Evolutionary conservation across 2,888 invertebrate species (phyloP).

Genomic region (Isotomurus palustris): DNA sequence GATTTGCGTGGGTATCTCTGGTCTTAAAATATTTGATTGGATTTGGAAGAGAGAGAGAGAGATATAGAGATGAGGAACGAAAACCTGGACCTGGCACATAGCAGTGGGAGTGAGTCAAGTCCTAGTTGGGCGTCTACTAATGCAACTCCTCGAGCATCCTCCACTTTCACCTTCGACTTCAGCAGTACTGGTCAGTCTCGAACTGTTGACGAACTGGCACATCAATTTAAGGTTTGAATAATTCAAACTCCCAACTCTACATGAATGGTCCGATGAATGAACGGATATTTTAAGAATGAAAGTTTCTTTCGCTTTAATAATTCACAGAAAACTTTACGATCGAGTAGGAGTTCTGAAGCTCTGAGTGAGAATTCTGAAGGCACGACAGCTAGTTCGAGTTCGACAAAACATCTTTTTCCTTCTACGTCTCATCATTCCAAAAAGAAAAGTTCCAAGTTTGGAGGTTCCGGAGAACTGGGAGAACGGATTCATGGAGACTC

Average conservation of each 20-base stretch:
- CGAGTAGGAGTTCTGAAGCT: conserved; percentile 35
- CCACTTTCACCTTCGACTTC: conserved; percentile 41
- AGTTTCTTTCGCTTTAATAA: too few relatives aligned
- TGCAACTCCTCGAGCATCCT: conserved; percentile 34
- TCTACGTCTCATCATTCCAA: too few relatives aligned
- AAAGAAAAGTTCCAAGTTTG: conserved; percentile 8
- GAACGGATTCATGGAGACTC: conserved; percentile 2
- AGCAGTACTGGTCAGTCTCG: conserved; percentile 26
- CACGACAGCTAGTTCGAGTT: conserved; percentile 10
- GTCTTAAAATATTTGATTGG: too few relatives aligned
- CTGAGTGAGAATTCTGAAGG: conserved; percentile 28
- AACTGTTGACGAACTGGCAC: conserved; percentile 36
- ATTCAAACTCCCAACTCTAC: neutral
- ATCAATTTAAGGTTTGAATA: conserved; percentile 35
- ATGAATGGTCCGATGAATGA: neutral
- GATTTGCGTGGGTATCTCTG: too few relatives aligned
- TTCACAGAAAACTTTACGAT: conserved; percentile 29
- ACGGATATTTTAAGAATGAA: neutral
- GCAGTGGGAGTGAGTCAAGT: conserved; percentile 42
- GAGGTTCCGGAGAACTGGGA: too few relatives aligned
- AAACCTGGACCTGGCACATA: conserved; percentile 43
- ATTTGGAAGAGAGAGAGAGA: too few relatives aligned
- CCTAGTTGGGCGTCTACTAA: conserved; percentile 35
- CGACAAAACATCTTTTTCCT: conserved; percentile 19
- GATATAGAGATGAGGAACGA: conserved; percentile 43